phyloP scores from a whole-genome alignment of 2,113 vertebrate species.

The Gallinago paraguaiae region DNA sequence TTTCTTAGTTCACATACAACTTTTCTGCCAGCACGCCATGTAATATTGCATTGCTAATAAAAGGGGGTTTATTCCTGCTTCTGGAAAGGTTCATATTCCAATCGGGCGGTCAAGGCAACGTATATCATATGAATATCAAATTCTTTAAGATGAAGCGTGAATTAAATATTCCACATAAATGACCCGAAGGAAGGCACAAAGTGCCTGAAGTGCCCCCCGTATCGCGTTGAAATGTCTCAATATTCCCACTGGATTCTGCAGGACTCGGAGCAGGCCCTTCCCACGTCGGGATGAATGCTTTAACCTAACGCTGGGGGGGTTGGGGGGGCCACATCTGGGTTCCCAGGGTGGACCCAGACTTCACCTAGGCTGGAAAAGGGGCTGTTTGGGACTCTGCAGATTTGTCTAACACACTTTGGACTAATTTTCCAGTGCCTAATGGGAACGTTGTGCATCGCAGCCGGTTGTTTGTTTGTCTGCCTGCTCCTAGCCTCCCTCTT shows the following conservation, averaged over 20 bases:
- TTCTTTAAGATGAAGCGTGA: background rate
- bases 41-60: background rate
- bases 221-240: rapidly evolving
- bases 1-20: slow-evolving; percentile 30
- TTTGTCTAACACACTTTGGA: background rate
- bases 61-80: background rate
- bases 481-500: slow-evolving; percentile 47
- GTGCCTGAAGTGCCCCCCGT: background rate
- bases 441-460: slow-evolving; percentile 35
- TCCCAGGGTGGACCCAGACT: background rate
- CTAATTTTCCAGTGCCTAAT: slow-evolving; percentile 26
- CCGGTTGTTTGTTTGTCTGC: slow-evolving; percentile 63
- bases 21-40: background rate
- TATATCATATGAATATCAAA: background rate
- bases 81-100: background rate
- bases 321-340: slow-evolving; percentile 1
- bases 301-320: rapidly evolving
- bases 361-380: background rate
- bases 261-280: background rate
- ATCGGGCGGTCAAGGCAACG: background rate
- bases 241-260: background rate
- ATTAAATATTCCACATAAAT: background rate
- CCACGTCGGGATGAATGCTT: background rate
- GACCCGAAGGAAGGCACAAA: background rate
- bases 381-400: background rate